Evolutionary conservation across 2,797 vertebrate species (phyloP), one percentile per base, ranked within the genome.

Genomic region (Hippocampus kuda): DNA sequence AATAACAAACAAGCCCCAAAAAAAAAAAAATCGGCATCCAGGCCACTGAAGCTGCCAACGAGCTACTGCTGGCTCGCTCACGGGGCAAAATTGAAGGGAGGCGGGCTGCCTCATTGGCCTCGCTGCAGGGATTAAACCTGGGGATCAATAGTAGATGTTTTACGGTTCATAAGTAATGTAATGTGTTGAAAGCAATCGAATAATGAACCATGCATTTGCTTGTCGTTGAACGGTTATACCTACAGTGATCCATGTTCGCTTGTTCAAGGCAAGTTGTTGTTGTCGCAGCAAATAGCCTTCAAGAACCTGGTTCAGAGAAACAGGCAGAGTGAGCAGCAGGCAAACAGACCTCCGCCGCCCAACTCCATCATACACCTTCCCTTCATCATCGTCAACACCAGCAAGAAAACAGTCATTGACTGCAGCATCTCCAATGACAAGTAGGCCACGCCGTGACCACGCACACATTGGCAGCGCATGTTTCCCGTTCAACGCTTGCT

Each of bases 361-460:
- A 99, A 97, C 89, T 98, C 97, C 11, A 95, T 96, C 87, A 98
- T 99, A 88, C 96, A 97, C 81, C 90, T 99, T 72, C 97, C 97
- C 66, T 99, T 99, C 84, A 99, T 99, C 74, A 97, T 99, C 42
- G 94, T 99, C 81, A 99, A 97, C 92, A 99, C 97, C 93, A 98
- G 96, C 95, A 98, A 98, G 92, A 98, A 97, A 88, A 99, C 97
- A 0, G 96, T 99, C 87, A 99, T 99, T 10, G 97, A 99, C 92
- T 99, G 97, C 90, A 99, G 97, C 90, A 99, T 99, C 90, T 99
- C 97, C 72, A 98, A 96, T 44, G 97, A 99, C 92, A 99, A 99
- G 97, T 99, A 88, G 44, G 94, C 87, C 26, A 67, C 9, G 18
- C 2, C 16, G 46, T 49, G 15, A 34, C 24, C 10, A n/a, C n/a